Percentiles rank a stretch among this genome's conserved stretches.
Conservation (phyloP, 2,888 invertebrate species). For the Anorthoa munda region DNA sequence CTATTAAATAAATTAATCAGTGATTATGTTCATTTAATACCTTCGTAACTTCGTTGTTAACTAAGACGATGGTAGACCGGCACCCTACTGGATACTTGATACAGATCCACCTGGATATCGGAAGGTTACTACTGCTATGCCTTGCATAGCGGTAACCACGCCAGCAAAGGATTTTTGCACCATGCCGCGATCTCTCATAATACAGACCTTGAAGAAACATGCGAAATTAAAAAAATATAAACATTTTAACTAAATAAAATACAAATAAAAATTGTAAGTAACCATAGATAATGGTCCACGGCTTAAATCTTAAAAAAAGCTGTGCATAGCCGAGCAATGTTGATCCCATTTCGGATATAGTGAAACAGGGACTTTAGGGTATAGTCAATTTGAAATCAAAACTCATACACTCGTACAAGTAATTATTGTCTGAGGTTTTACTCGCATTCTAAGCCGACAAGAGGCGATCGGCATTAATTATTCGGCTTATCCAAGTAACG, state of each 20-base stretch:
- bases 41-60: constrained; percentile 49
- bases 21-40: constrained; percentile 61
- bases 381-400: too few relatives aligned
- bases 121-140: constrained; percentile 29
- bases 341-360: too few relatives aligned
- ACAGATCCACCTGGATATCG: constrained; percentile 64
- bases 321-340: too few relatives aligned
- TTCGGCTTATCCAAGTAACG: too few relatives aligned
- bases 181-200: constrained; percentile 12
- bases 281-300: too few relatives aligned
- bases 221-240: neutral
- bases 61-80: constrained; percentile 59
- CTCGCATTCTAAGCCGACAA: too few relatives aligned
- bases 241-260: too few relatives aligned
- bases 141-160: constrained; percentile 37
- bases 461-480: too few relatives aligned
- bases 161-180: constrained; percentile 34
- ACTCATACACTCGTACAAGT: too few relatives aligned
- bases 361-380: constrained; percentile 1
- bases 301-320: too few relatives aligned
- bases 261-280: too few relatives aligned
- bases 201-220: constrained; percentile 14
- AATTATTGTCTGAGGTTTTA: too few relatives aligned
- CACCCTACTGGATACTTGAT: constrained; percentile 60
- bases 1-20: constrained; percentile 13